Evolutionary conservation across 2,113 vertebrate species (phyloP), one percentile per base, ranked within the genome.

Genomic region (Procapra przewalskii): DNA sequence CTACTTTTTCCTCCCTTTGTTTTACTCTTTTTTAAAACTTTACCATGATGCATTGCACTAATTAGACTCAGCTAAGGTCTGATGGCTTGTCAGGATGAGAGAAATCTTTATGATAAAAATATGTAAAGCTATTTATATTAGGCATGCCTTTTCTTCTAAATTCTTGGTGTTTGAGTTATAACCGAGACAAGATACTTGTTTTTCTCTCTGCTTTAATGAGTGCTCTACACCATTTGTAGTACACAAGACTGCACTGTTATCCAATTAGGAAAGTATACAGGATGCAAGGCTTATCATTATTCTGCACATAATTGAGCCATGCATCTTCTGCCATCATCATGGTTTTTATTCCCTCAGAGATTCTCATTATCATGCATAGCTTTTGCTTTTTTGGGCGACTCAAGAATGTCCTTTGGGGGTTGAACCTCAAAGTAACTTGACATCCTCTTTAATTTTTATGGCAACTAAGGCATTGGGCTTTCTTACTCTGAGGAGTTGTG

Each of bases 401-500:
- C 64, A 43, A 97, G 94, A 87, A 95, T 93, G 75, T 94, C 81
- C 93, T 98, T 87, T 90, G 97, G 90, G 91, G 91, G 15, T 48
- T 96, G 97, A 98, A 96, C 33, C 45, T 97, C 96, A 96, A 86
- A 96, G 77, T 86, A 95, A 92, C 95, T 96, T 91, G 96, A 97
- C 93, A 97, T 96, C 50, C 96, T 98, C 94, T 97, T 98, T 98
- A 98, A 71, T 50, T 98, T 92, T 98, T 94, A 95, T 45, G 80
- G 89, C 43, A 98, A 97, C 82, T 59, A 71, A 95, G 14, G 29
- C 85, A 87, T 90, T 95, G 71, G 94, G 50, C 81, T 98, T 90
- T 59, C 96, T 97, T 96, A 94, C 40, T 50, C 50, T 11, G 62
- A 97, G 95, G 6, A 54, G 59, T 90, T 23, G 19, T 36, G 12